A percentile compares a stretch with the other conserved stretches of the same genome.
Evolutionary conservation across 2,888 invertebrate genomes (phyloP).

Genomic region (Agriopis leucophaearia): DNA sequence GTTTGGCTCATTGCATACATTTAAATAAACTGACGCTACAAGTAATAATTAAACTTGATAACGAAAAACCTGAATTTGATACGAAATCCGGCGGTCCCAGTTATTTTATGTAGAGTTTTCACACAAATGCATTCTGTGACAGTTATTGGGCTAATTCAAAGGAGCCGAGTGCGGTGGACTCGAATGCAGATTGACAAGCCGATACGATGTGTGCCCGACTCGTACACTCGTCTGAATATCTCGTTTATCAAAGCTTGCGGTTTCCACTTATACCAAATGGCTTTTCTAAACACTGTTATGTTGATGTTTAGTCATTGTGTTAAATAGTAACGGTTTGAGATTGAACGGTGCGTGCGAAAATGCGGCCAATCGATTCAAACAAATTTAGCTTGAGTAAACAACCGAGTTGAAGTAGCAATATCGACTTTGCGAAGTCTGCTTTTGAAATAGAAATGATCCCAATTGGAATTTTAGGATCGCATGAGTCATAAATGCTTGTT

Average conservation of each 20-base stretch:
- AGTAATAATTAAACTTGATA: constrained; percentile 2
- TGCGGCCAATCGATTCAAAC: constrained; percentile 77
- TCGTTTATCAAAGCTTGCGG: constrained; percentile 58
- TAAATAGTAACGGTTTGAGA: constrained; percentile 73
- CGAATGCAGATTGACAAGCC: constrained; percentile 57
- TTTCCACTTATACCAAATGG: constrained; percentile 45
- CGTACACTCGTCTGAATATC: constrained; percentile 17
- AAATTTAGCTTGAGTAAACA: constrained; percentile 73
- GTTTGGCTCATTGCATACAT: background rate
- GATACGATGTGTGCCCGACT: constrained; percentile 46
- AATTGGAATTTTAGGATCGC: constrained; percentile 48
- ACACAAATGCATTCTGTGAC: constrained; percentile 41
- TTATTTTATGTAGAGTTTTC: constrained; percentile 25
- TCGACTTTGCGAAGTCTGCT: constrained; percentile 16
- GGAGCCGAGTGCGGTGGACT: constrained; percentile 51
- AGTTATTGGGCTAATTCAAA: constrained; percentile 47
- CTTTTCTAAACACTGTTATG: constrained; percentile 59
- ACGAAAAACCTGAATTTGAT: constrained; percentile 40
- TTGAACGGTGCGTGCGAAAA: constrained; percentile 78
- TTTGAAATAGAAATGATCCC: constrained; percentile 61
- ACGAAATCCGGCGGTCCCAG: constrained; percentile 31
- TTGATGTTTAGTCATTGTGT: constrained; percentile 69
- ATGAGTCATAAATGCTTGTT: constrained; percentile 57
- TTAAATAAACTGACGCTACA: background rate
- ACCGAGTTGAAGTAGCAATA: constrained; percentile 39